Conservation (phyloP, 2,113 vertebrate genomes). For the Nibea coibor region DNA sequence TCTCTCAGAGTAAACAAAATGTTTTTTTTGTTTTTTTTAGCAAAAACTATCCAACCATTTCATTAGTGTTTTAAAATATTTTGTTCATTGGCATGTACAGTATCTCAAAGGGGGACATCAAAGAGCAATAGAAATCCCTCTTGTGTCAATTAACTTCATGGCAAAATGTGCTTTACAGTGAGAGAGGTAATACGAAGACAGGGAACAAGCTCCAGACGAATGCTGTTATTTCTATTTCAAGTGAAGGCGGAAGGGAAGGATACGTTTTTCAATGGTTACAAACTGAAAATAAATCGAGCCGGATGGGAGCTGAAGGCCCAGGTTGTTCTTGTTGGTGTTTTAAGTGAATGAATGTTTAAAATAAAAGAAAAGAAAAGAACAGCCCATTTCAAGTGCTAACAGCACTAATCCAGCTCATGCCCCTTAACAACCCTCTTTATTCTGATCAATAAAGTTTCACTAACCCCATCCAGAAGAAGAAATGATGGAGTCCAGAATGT, state of each 20-base stretch:
- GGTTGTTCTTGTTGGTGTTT: neutral
- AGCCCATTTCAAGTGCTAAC: neutral
- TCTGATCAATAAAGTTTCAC: conserved; percentile 54
- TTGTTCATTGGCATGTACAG: neutral
- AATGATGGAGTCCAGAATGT: conserved; percentile 32
- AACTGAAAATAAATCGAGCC: conserved; percentile 19
- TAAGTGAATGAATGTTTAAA: neutral
- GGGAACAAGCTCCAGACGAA: conserved; percentile 40
- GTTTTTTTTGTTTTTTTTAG: neutral
- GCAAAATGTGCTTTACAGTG: neutral
- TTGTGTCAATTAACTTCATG: neutral
- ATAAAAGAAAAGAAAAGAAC: conserved; percentile 11
- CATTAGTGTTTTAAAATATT: neutral
- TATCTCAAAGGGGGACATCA: neutral
- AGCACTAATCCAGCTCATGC: conserved; percentile 14
- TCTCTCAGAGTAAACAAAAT: neutral
- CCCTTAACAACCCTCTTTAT: conserved; percentile 16
- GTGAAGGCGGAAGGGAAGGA: neutral
- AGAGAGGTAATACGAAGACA: neutral
- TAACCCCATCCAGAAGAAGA: conserved; percentile 34
- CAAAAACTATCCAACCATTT: neutral
- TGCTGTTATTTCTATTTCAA: conserved; percentile 13
- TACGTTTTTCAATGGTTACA: neutral
- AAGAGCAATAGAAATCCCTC: neutral
- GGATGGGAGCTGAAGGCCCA: neutral